Conservation (phyloP, 2,797 vertebrate species). For the Ctenopoma kingsleyae region DNA sequence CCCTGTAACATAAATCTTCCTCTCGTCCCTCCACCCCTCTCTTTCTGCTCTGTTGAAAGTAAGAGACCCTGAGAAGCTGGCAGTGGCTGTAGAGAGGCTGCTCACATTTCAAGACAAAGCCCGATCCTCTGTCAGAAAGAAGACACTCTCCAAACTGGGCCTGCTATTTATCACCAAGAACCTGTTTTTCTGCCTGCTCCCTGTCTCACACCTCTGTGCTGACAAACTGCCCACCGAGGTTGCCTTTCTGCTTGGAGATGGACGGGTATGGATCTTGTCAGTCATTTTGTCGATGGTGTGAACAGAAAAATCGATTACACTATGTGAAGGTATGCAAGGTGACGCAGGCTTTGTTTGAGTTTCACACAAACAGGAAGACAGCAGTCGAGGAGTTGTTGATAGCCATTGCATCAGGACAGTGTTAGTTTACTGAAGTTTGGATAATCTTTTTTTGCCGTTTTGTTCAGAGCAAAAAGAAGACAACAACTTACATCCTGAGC, state of each 20-base stretch:
- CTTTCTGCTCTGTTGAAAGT: conserved; percentile 50
- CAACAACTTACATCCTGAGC: conserved; percentile 45
- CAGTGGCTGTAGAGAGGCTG: conserved; percentile 59
- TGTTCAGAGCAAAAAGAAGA: conserved; percentile 30
- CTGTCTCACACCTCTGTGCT: conserved; percentile 56
- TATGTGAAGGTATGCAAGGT: conserved; percentile 59
- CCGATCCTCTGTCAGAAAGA: conserved; percentile 75
- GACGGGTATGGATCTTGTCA: background rate
- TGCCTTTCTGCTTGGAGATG: conserved; percentile 17
- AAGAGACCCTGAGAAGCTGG: conserved; percentile 72
- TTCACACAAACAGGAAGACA: conserved; percentile 62
- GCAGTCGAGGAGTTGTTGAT: conserved; percentile 1
- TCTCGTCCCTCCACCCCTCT: conserved; percentile 41
- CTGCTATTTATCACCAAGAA: conserved; percentile 73
- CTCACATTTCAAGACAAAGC: conserved; percentile 81
- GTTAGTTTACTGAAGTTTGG: conserved; percentile 32
- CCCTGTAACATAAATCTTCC: conserved; percentile 73
- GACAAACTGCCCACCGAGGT: conserved; percentile 38
- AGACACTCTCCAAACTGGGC: conserved; percentile 73
- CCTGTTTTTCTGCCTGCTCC: conserved; percentile 74
- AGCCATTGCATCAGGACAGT: conserved; percentile 9
- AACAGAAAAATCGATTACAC: conserved; percentile 32
- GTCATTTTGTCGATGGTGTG: conserved; percentile 39
- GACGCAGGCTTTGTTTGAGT: conserved; percentile 66
- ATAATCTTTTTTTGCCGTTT: conserved; percentile 43